Evolutionary conservation across 2,113 vertebrate species (phyloP).

Genomic region (Martes martes): DNA sequence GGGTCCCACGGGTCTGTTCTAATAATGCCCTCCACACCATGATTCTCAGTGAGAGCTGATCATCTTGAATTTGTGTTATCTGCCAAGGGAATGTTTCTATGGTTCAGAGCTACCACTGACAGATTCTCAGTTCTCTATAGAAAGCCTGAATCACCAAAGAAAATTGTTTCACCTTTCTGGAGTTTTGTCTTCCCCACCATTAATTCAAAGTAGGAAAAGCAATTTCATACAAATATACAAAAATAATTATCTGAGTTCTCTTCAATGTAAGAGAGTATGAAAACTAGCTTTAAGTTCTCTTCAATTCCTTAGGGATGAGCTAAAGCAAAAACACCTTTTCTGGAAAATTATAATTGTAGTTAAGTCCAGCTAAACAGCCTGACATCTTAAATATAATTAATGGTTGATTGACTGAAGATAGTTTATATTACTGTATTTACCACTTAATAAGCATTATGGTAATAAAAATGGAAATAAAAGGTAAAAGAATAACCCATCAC

Average conservation of each 20-base stretch:
- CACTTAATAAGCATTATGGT: not conserved
- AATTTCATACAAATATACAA: not conserved
- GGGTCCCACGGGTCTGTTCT: not conserved
- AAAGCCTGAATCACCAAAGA: not conserved
- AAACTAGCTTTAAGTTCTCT: not conserved
- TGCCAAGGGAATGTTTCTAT: not conserved
- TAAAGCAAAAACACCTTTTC: not conserved
- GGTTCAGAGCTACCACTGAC: not conserved
- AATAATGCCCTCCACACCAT: not conserved
- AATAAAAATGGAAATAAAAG: not conserved
- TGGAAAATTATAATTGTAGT: not conserved
- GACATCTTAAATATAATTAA: not conserved
- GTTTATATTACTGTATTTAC: not conserved
- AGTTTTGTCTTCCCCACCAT: not conserved
- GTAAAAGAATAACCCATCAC: not conserved
- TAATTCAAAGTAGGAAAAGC: not conserved
- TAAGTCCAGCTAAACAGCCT: not conserved
- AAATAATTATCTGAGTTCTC: not conserved
- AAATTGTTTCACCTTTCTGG: not conserved
- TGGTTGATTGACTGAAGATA: not conserved
- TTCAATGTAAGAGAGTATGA: not conserved
- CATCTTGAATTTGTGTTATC: not conserved
- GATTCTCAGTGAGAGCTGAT: not conserved
- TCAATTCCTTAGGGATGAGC: not conserved
- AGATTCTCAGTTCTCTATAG: not conserved